Evolutionary conservation across 2,888 invertebrate genomes (phyloP).

Genomic region (Xylota sylvarum): DNA sequence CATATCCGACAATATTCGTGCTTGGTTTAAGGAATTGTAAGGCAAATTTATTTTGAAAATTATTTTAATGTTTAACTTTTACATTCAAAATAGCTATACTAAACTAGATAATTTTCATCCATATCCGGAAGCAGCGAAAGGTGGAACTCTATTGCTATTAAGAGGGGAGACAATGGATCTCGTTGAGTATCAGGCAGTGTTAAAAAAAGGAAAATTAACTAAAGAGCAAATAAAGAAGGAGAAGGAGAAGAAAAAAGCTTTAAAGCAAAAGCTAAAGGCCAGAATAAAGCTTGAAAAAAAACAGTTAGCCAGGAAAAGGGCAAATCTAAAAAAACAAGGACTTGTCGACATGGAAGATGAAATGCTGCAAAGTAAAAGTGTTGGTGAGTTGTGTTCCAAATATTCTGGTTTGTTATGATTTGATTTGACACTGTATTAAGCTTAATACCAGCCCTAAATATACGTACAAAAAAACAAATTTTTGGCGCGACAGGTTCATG

Average conservation of each 20-base stretch:
- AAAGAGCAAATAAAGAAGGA: slow-evolving; percentile 83
- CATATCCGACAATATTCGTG: slow-evolving; percentile 90
- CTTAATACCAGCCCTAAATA: too few species aligned
- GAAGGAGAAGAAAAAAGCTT: slow-evolving; percentile 70
- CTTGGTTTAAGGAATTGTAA: slow-evolving; percentile 90
- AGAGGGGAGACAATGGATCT: slow-evolving; percentile 84
- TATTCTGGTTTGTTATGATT: neutral
- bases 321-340: slow-evolving; percentile 80
- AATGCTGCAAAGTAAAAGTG: slow-evolving; percentile 79
- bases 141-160: slow-evolving; percentile 85
- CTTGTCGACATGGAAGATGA: slow-evolving; percentile 79
- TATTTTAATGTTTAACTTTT: neutral
- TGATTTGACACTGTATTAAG: too few species aligned
- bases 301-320: slow-evolving; percentile 80
- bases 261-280: slow-evolving; percentile 79
- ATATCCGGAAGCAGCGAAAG: slow-evolving; percentile 85
- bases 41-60: slow-evolving; percentile 11
- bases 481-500: too few species aligned
- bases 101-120: slow-evolving; percentile 84
- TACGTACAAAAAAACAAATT: too few species aligned
- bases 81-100: slow-evolving; percentile 79
- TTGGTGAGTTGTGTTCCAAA: slow-evolving; percentile 78
- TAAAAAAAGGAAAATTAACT: slow-evolving; percentile 79
- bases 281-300: slow-evolving; percentile 79
- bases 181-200: slow-evolving; percentile 82